Evolutionary conservation across 1,140 invertebrate species (phyloP).

Genomic region (Anoplolepis gracilipes): DNA sequence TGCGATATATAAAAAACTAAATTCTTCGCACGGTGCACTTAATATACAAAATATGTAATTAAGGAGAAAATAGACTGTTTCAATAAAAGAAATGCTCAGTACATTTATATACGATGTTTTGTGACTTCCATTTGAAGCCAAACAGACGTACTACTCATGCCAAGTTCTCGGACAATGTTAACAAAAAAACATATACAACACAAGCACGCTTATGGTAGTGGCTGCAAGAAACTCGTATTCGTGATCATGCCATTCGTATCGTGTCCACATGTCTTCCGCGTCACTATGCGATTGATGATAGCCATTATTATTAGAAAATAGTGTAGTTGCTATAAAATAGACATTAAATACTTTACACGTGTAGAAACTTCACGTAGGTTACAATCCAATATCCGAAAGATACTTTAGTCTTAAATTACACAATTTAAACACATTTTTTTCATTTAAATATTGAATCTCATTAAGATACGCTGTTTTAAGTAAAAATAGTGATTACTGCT

Average conservation of each 20-base stretch:
- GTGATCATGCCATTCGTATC: constrained; percentile 51
- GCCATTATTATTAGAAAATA: constrained; percentile 60
- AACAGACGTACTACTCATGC: constrained; percentile 30
- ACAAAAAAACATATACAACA: constrained; percentile 60
- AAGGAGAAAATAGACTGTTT: background rate
- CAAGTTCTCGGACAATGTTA: constrained; percentile 64
- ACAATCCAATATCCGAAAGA: background rate
- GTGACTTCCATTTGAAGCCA: constrained; percentile 1
- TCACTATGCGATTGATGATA: constrained; percentile 64
- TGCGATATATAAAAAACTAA: background rate
- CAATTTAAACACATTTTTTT: constrained; percentile 7
- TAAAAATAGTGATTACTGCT: background rate
- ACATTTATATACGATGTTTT: constrained; percentile 41
- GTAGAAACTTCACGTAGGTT: background rate
- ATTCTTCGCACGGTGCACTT: background rate
- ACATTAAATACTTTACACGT: constrained; percentile 48
- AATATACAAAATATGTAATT: background rate
- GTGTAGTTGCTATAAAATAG: constrained; percentile 45
- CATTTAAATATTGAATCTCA: background rate
- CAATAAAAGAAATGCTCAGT: background rate
- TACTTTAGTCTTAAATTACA: constrained; percentile 18
- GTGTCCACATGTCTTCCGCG: constrained; percentile 66
- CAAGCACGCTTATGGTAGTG: constrained; percentile 67
- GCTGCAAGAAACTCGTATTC: constrained; percentile 71
- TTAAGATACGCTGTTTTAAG: background rate